Conservation (phyloP, 2,113 vertebrate genomes). For the Parotia lawesii region DNA sequence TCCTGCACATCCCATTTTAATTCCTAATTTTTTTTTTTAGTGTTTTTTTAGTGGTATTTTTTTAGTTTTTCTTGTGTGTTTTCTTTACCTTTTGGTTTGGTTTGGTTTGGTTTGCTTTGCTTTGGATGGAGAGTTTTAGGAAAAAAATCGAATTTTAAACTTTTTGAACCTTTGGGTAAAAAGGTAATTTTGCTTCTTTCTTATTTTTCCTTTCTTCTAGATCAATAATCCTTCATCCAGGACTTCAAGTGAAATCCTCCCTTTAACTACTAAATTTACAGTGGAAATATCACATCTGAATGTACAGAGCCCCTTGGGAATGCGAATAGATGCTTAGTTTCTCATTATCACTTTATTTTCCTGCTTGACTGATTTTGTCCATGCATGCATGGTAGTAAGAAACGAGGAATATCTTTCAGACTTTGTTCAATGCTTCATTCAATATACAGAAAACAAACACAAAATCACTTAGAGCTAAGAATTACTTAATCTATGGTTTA, state of each 20-base stretch:
- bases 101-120: neutral
- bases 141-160: neutral
- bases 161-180: neutral
- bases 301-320: neutral
- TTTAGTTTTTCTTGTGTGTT: neutral
- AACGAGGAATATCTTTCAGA: neutral
- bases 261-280: neutral
- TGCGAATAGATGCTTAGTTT: neutral
- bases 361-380: neutral
- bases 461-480: neutral
- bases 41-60: neutral
- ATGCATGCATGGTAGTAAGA: neutral
- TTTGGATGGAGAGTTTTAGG: neutral
- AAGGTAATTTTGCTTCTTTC: neutral
- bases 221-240: neutral
- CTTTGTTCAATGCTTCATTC: neutral
- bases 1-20: neutral
- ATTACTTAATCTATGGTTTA: neutral
- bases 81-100: neutral
- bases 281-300: neutral
- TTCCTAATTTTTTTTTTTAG: neutral
- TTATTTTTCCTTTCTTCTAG: neutral
- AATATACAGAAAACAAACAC: neutral
- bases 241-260: neutral
- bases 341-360: constrained; percentile 29